phyloP scores from a whole-genome alignment of 2,113 vertebrate species.

The Prochilodus magdalenae region DNA sequence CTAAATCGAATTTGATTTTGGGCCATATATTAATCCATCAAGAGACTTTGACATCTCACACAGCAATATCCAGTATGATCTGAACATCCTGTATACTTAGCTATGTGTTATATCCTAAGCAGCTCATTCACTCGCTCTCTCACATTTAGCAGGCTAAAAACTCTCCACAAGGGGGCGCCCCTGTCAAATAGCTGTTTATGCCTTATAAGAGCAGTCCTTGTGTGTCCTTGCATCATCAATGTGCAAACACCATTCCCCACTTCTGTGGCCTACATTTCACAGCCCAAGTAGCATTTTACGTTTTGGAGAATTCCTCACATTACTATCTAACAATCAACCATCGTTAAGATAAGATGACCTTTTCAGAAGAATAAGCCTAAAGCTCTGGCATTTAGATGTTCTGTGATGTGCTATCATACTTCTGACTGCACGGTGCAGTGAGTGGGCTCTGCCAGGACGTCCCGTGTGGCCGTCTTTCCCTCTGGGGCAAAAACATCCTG shows the following conservation, averaged over 20 bases:
- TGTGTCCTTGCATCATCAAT: too few relatives aligned
- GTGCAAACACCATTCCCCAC: background rate
- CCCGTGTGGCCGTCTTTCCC: background rate
- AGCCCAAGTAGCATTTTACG: background rate
- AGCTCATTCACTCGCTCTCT: too few relatives aligned
- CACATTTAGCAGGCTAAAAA: too few relatives aligned
- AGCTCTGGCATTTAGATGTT: background rate
- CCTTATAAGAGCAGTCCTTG: too few relatives aligned
- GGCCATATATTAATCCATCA: too few relatives aligned
- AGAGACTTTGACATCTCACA: too few relatives aligned
- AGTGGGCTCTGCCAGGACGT: conserved; percentile 8
- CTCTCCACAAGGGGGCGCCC: too few relatives aligned
- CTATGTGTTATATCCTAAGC: too few relatives aligned
- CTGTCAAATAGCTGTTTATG: too few relatives aligned
- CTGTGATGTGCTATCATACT: conserved; percentile 10
- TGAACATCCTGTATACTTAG: too few relatives aligned
- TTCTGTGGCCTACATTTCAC: background rate
- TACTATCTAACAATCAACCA: background rate
- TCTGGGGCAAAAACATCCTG: background rate
- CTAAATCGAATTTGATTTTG: too few relatives aligned
- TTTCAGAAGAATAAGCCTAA: background rate
- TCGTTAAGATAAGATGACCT: background rate
- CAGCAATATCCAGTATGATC: too few relatives aligned
- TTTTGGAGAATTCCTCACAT: background rate
- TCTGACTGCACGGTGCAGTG: background rate